These are phyloP conservation scores for Chydorus sphaericus DNA, from an alignment of 2,888 invertebrate species.

Conservation along the genomic window DNA sequence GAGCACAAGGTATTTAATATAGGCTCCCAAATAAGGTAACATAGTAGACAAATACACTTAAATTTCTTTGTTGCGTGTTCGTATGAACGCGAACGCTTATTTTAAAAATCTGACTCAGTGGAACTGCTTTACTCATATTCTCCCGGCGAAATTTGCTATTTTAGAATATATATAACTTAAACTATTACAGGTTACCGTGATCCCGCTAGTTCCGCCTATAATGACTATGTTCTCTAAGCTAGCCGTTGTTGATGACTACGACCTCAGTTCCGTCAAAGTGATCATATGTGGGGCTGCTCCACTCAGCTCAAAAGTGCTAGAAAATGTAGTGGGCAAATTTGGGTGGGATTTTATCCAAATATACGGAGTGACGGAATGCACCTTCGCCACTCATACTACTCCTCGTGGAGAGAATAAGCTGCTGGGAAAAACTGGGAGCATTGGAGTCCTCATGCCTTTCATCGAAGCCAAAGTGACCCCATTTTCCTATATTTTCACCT, in stretches of 20 bases:
- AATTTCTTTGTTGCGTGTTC: too few species aligned
- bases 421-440: constrained; percentile 38
- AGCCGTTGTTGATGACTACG: constrained; percentile 48
- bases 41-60: too few species aligned
- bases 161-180: background rate
- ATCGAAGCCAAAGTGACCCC: constrained; percentile 10
- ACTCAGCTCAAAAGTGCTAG: constrained; percentile 42
- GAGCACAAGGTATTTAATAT: background rate
- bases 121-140: background rate
- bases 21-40: too few species aligned
- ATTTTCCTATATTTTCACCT: too few species aligned
- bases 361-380: constrained; percentile 68
- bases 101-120: too few species aligned
- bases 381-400: constrained; percentile 40
- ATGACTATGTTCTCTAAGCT: constrained; percentile 57
- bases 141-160: constrained; percentile 7
- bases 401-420: constrained; percentile 30
- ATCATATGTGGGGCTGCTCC: constrained; percentile 63
- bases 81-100: too few species aligned
- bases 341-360: constrained; percentile 42
- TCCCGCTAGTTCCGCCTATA: constrained; percentile 63
- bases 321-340: constrained; percentile 34
- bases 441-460: background rate
- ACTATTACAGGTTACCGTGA: constrained; percentile 35
- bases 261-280: constrained; percentile 44